phyloP scores from a whole-genome alignment of 2,888 invertebrate genomes.

The Platypus cylindrus region DNA sequence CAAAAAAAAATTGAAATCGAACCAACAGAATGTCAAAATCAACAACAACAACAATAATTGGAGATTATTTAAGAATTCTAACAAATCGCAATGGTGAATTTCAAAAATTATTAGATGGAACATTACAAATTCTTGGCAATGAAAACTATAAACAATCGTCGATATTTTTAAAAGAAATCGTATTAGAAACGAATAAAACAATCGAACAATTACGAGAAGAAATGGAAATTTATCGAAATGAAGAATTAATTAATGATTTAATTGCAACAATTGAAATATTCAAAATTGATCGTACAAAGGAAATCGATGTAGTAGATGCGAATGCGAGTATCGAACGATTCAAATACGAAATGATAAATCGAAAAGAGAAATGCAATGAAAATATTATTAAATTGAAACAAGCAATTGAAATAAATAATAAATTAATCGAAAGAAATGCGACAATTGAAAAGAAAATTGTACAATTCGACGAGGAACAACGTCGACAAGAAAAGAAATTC shows the following conservation, averaged over 20 bases:
- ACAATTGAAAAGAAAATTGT: too few relatives aligned
- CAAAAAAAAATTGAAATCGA: slow-evolving; percentile 14
- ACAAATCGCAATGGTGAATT: slow-evolving; percentile 20
- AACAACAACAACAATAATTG: slow-evolving; percentile 16
- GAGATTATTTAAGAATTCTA: too few relatives aligned
- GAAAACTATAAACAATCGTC: slow-evolving; percentile 16
- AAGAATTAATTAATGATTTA: too few relatives aligned
- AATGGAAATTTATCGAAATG: slow-evolving; percentile 10
- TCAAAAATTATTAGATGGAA: slow-evolving; percentile 16
- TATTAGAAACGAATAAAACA: slow-evolving; percentile 16
- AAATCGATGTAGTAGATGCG: too few relatives aligned
- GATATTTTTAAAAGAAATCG: slow-evolving; percentile 11
- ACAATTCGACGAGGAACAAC: too few relatives aligned
- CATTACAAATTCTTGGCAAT: slow-evolving; percentile 17
- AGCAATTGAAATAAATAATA: slow-evolving; percentile 13
- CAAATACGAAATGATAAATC: not conserved
- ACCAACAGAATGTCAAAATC: slow-evolving; percentile 17
- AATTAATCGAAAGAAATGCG: slow-evolving; percentile 12
- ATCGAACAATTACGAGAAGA: slow-evolving; percentile 17
- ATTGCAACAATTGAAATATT: too few relatives aligned
- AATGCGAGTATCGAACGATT: not conserved
- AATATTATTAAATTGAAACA: slow-evolving; percentile 11
- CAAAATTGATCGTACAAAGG: too few relatives aligned
- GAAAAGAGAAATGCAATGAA: slow-evolving; percentile 7
- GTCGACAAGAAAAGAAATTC: not conserved